phyloP scores from a whole-genome alignment of 2,113 vertebrate species.

The Morone saxatilis region DNA sequence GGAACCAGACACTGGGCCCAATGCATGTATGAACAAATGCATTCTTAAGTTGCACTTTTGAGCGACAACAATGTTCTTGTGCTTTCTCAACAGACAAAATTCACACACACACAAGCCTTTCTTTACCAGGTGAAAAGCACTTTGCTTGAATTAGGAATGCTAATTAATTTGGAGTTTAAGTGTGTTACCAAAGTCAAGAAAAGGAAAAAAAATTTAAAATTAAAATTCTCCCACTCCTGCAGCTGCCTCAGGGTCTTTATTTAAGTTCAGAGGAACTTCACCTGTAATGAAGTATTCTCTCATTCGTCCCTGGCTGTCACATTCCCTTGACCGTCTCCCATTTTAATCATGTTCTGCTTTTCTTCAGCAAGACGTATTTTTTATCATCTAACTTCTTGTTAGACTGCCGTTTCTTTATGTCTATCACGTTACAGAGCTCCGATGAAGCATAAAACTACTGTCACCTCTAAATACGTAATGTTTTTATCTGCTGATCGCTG shows the following conservation, averaged over 20 bases:
- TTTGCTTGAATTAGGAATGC: no score
- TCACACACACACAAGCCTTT: not conserved
- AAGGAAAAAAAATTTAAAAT: not conserved
- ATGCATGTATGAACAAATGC: not conserved
- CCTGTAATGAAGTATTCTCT: not conserved
- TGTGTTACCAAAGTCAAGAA: not conserved
- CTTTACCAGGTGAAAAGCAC: no score
- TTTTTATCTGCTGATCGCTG: not conserved
- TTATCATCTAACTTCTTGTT: not conserved
- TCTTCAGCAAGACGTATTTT: not conserved
- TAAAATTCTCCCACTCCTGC: not conserved
- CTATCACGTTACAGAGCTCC: not conserved
- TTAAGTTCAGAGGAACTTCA: not conserved
- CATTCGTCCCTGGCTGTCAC: not conserved
- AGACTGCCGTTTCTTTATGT: not conserved
- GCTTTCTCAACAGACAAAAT: not conserved
- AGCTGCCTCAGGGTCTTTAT: not conserved
- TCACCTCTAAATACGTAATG: not conserved
- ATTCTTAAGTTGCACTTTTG: not conserved
- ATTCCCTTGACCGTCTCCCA: not conserved
- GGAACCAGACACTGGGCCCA: not conserved
- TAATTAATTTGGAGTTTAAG: not conserved
- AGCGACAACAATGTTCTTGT: not conserved
- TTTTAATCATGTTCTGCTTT: not conserved
- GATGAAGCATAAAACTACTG: not conserved